Evolutionary conservation across 2,113 vertebrate species (phyloP), one percentile per base, ranked within the genome.

Genomic region (Aplodontia rufa): DNA sequence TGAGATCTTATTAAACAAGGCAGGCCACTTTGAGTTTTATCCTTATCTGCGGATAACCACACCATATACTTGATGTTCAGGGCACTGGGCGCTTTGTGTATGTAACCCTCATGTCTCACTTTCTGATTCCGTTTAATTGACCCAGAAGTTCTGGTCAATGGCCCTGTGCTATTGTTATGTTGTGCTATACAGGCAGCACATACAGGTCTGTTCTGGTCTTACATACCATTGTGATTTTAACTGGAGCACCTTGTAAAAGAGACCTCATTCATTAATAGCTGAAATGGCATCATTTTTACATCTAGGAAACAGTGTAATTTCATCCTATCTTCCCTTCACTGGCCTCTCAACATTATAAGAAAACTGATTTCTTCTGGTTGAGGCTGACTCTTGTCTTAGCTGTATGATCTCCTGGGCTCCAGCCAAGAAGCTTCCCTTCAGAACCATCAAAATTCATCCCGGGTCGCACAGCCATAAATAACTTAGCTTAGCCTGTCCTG

Each of bases 1-100:
- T 37, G 60, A 81, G 37, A 69, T 62, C 47, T 92, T 82, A 78
- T 40, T 90, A 78, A 88, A 96, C 16, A 81, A 55, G 66, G 30
- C 60, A 78, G 49, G 69, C 32, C 19, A 35, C 74, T 93, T 37
- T 91, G 72, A 26, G 28, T 71, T 86, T 93, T 80, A 30, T 79
- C 37, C 7, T 68, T 86, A 75, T 74, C 76, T 72, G 11, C 17
- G 42, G 64, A 51, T 35, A 35, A 87, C 6, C 12, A 8, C 20
- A 9, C 6, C 7, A 3, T 83, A 64, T 13, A 74, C 26, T 66
- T 60, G 51, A 71, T 62, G 60, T 40, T 17, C 40, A 75, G 78
- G 85, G 60, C 47, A 60, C 30, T 62, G 16, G 69, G n/a, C 47
- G 35, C 49, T 75, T 8, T 88, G 2, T 92, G 47, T 84, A 11